phyloP scores from a whole-genome alignment of 2,888 invertebrate genomes.

The Drosophila atripex region DNA sequence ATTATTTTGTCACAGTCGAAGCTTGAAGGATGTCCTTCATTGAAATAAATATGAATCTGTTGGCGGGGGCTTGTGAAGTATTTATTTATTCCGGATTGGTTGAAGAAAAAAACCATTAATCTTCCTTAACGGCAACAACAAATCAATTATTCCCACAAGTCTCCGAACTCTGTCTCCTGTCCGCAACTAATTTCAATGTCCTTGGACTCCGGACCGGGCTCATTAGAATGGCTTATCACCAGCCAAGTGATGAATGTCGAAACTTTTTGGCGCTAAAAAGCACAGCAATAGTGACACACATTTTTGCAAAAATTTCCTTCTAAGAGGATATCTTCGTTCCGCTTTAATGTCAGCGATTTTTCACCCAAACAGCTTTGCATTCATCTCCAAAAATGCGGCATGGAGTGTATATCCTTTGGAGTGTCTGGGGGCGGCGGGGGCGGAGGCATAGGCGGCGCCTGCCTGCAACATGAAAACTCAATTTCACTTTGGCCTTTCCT shows the following conservation, averaged over 20 bases:
- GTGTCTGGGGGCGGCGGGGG: background rate
- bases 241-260: conserved; percentile 39
- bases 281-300: conserved; percentile 21
- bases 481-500: conserved; percentile 23
- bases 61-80: conserved; percentile 4
- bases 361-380: conserved; percentile 49
- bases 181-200: conserved; percentile 30
- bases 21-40: conserved; percentile 12
- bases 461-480: conserved; percentile 40
- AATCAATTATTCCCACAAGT: conserved; percentile 45
- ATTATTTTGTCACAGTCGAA: conserved; percentile 4
- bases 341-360: conserved; percentile 36
- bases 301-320: background rate
- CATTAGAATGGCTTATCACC: conserved; percentile 39
- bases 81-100: conserved; percentile 21
- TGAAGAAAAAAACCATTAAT: conserved; percentile 25
- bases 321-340: conserved; percentile 3
- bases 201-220: conserved; percentile 9
- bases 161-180: background rate
- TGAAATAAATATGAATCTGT: conserved; percentile 28
- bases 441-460: background rate
- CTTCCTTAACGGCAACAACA: conserved; percentile 29
- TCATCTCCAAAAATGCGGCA: conserved; percentile 36
- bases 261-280: conserved; percentile 35
- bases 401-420: background rate